Conservation (phyloP, 2,797 vertebrate genomes). For the Choloepus didactylus region DNA sequence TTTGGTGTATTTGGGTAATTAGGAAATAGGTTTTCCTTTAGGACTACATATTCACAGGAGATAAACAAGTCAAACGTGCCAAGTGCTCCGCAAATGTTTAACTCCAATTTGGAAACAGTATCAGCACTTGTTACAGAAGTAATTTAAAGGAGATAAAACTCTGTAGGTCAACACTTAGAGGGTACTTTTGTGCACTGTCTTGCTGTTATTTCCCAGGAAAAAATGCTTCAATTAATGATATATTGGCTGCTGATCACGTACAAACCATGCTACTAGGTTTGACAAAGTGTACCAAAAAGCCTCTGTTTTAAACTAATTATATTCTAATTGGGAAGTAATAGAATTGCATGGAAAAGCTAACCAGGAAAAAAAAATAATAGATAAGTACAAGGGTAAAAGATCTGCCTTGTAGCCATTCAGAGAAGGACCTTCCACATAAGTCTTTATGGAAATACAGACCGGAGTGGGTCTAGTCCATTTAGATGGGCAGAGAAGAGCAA, state of each 20-base stretch:
- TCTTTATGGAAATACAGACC: not conserved
- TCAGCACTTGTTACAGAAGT: not conserved
- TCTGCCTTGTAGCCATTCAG: not conserved
- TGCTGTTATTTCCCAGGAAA: not conserved
- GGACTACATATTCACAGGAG: not conserved
- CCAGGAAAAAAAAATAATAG: not conserved
- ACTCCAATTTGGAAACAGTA: not conserved
- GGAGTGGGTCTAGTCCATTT: no score
- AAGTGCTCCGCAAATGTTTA: constrained; percentile 57
- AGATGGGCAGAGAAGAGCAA: not conserved
- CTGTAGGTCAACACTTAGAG: not conserved
- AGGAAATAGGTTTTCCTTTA: not conserved
- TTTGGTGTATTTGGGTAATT: not conserved
- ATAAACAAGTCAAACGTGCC: constrained; percentile 23
- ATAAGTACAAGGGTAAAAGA: not conserved
- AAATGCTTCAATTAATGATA: not conserved
- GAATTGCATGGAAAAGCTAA: not conserved
- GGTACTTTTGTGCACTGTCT: not conserved
- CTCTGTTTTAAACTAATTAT: not conserved
- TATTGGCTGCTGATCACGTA: not conserved
- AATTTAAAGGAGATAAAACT: constrained; percentile 23
- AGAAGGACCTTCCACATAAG: not conserved
- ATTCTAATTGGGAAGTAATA: not conserved
- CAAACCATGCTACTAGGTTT: not conserved
- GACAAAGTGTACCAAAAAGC: not conserved